phyloP scores from a whole-genome alignment of 2,113 vertebrate genomes.

The Ammospiza nelsoni region DNA sequence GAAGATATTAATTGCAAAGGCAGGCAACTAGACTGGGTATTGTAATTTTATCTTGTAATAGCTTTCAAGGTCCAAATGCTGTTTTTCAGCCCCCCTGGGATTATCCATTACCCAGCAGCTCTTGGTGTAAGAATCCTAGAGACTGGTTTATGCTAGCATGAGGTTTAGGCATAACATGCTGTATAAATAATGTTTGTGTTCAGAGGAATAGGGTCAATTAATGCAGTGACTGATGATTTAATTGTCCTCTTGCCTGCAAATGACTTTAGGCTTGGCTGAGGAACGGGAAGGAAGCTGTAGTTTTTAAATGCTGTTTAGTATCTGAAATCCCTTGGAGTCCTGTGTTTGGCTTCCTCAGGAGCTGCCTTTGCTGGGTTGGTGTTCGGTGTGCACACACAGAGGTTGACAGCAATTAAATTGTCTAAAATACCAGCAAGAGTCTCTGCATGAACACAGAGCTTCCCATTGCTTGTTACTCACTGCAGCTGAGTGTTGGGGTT shows the following conservation, averaged over 20 bases:
- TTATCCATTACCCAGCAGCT: background rate
- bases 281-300: background rate
- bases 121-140: background rate
- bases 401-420: background rate
- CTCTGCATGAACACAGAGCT: background rate
- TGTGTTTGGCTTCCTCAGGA: background rate
- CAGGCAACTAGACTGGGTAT: background rate
- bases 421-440: background rate
- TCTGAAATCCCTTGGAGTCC: background rate
- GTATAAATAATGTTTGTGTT: background rate
- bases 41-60: background rate
- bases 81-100: background rate
- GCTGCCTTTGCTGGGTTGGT: background rate
- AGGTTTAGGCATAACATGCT: background rate
- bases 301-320: background rate
- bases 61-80: background rate
- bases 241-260: background rate
- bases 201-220: background rate
- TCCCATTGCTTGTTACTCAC: background rate
- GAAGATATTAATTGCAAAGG: background rate
- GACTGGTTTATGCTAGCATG: background rate
- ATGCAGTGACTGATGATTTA: background rate
- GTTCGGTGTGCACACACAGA: background rate
- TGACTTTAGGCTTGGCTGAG: background rate
- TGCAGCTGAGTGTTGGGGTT: background rate